Percentiles rank a stretch among this genome's conserved stretches.
phyloP scores from a whole-genome alignment of 2,888 invertebrate species.

The Clanis bilineata region DNA sequence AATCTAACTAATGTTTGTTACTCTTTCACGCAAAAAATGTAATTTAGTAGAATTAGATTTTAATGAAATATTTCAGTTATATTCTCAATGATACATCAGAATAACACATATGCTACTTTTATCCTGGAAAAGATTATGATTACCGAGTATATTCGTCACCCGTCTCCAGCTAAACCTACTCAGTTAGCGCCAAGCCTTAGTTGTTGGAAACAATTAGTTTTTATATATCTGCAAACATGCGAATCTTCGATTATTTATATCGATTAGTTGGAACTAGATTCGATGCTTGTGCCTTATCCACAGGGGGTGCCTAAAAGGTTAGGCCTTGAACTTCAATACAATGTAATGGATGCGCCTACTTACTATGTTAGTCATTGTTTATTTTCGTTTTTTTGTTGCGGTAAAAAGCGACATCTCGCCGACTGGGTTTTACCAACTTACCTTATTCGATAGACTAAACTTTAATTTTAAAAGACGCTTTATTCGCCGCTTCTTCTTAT shows the following conservation, averaged over 20 bases:
- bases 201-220: constrained; percentile 54
- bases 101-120: no score
- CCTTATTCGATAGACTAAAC: not conserved
- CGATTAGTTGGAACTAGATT: constrained; percentile 35
- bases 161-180: not conserved
- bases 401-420: not conserved
- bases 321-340: constrained; percentile 15
- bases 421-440: not conserved
- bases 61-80: no score
- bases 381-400: not conserved
- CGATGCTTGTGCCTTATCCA: constrained; percentile 12
- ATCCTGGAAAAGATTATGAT: no score
- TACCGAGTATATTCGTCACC: not conserved
- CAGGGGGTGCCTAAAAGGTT: constrained; percentile 14
- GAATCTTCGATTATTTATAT: constrained; percentile 30
- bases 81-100: no score
- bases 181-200: constrained; percentile 16
- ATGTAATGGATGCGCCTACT: constrained; percentile 1
- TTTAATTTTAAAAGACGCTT: no score
- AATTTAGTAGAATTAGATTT: no score
- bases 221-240: constrained; percentile 32
- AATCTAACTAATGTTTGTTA: no score
- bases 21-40: no score
- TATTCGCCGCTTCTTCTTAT: no score
- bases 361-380: not conserved